Percentiles rank a stretch among this genome's conserved stretches.
phyloP scores from a whole-genome alignment of 2,888 invertebrate genomes.

The Plemyria rubiginata region DNA sequence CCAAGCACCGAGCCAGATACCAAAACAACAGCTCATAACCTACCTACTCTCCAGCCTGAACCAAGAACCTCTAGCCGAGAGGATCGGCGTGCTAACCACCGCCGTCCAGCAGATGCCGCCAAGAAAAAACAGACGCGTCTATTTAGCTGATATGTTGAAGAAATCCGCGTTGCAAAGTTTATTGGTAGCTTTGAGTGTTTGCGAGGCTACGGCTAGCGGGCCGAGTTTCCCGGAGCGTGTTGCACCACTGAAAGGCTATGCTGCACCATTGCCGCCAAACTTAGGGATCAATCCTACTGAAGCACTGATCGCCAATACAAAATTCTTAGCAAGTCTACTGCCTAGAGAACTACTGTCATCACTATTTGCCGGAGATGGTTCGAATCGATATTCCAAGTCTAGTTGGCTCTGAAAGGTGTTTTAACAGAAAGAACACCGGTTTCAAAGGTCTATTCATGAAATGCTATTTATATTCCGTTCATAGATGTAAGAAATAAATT shows the following conservation, averaged over 20 bases:
- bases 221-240: neutral
- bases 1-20: slow-evolving; percentile 5
- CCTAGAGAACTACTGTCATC: slow-evolving; percentile 16
- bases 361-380: slow-evolving; percentile 1
- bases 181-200: slow-evolving; percentile 48
- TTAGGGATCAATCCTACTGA: neutral
- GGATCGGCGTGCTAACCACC: slow-evolving; percentile 45
- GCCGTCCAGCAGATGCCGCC: slow-evolving; percentile 48
- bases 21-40: slow-evolving; percentile 27
- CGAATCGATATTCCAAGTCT: slow-evolving; percentile 19
- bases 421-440: too few species aligned
- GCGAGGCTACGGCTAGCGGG: slow-evolving; percentile 11
- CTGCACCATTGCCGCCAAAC: neutral
- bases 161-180: slow-evolving; percentile 57
- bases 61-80: slow-evolving; percentile 43
- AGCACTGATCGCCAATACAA: slow-evolving; percentile 18
- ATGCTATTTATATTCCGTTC: slow-evolving; percentile 8
- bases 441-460: neutral
- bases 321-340: neutral
- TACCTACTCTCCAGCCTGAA: slow-evolving; percentile 25
- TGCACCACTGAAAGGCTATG: neutral
- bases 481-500: slow-evolving; percentile 18
- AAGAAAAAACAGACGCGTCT: slow-evolving; percentile 44
- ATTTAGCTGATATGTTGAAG: slow-evolving; percentile 52
- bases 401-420: neutral